Base-by-base conservation (phyloP, 1,140 invertebrate species). In the Chrysoperla carnea region DNA sequence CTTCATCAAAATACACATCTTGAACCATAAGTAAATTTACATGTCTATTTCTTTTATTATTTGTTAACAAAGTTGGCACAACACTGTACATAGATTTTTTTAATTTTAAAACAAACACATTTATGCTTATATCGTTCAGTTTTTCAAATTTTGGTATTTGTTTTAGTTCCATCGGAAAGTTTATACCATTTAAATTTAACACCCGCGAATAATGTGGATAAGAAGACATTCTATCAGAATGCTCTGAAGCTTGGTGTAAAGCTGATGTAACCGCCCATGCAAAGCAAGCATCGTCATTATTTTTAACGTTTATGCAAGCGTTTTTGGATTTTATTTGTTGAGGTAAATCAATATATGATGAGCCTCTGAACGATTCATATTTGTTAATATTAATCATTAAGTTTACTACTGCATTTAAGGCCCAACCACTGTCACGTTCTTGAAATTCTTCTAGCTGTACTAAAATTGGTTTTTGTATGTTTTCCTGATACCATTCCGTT, bases 231-330 rank as follows among this genome's bases (percentile, higher is more conserved):
- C 50, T 39, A 31, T 51, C 41, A 11, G 43, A 5, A 47, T 57
- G 48, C 15, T 48, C 46, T 29, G 37, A 17, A 12, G 45, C 48
- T 23, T 55, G 59, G 48, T 57, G 50, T 12, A 61, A 45, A 4
- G 54, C 56, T 28, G 53, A 53, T 1, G 57, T 47, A 17, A 60
- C 33, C 8, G 52, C 47, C 56, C 57, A 61, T 31, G 54, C 52
- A 43, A 63, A 58, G 52, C 57, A 62, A 28, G 43, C 45, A 13
- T 52, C 11, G 48, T 63, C 59, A 14, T 42, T 43, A 46, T 61
- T 62, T 52, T 56, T 40, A 39, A 65, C 50, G 49, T 62, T 65
- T 6, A 64, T 43, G 11, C 59, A 45, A 8, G 58, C 56, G 36
- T 53, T 53, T 45, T 61, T 62, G 11, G 37, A 9, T 50, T 51